Evolutionary conservation across 2,797 vertebrate genomes (phyloP), one percentile per base, ranked within the genome.

Genomic region (Enteromius argenteus): DNA sequence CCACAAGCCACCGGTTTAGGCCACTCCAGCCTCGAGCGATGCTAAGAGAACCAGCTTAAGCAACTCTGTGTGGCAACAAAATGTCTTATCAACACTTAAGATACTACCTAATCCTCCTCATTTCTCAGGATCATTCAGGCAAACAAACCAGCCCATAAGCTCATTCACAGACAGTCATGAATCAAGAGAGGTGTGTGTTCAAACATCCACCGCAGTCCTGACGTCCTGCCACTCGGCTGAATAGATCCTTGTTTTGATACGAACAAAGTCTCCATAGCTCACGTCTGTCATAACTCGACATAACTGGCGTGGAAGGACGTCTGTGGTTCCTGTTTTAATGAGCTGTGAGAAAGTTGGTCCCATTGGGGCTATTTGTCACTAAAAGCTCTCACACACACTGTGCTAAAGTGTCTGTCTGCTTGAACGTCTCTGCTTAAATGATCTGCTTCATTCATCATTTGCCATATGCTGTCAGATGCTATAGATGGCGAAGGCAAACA

Each of bases 111-210:
- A 86, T 81, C 80, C 81, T 19, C 19, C 71, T 39, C 71, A 84
- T 87, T 81, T 76, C 85, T 88, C 86, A 73, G 10, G 51, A 74
- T 53, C 76, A 84, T 76, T 80, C 62, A 80, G 75, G 84, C 85
- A 80, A 81, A 87, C 49, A 79, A 62, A 62, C 51, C 83, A 60
- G 39, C 53, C 19, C 74, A 23, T 80, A 23, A 84, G 51, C 74
- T 27, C 75, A 71, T 83, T 77, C 73, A 72, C 37, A 19, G 13
- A 23, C 81, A 74, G 67, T 35, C 84, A 76, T 80, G 83, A 84
- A 68, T 74, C 37, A 87, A 66, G 21, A 73, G 23, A 81, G 68
- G 62, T 30, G 51, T 46, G 56, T 68, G 79, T 69, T 84, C 76
- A 85, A 67, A 74, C 58, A 79, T 78, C 75, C 66, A 68, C 60